Conservation (phyloP, 2,888 invertebrate species). For the Rotaria macrura region DNA sequence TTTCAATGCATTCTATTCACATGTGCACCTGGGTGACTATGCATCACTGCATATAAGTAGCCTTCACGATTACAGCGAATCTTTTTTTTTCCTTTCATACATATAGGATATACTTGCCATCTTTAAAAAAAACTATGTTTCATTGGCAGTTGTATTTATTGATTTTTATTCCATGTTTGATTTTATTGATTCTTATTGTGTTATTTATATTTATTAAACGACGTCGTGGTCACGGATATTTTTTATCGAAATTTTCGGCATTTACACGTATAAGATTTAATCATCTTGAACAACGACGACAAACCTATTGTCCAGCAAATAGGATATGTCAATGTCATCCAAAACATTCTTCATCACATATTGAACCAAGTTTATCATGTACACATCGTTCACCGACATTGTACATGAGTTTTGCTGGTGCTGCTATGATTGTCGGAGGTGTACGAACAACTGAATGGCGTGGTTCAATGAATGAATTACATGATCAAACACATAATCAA, state of each 20-base stretch:
- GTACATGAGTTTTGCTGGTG: not conserved
- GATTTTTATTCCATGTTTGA: no score
- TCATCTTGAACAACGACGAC: not conserved
- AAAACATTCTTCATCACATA: not conserved
- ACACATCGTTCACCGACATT: not conserved
- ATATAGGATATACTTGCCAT: no score
- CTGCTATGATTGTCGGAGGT: not conserved
- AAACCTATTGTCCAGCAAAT: not conserved
- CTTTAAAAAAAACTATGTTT: no score
- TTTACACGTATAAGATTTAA: not conserved
- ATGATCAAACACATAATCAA: not conserved
- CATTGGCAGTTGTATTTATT: no score
- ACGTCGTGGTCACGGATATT: not conserved
- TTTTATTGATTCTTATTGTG: no score
- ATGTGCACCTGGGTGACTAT: no score
- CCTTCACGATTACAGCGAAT: no score
- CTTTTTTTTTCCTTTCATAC: no score
- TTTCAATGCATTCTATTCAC: no score
- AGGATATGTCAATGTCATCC: not conserved
- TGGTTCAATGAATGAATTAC: not conserved
- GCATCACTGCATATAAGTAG: no score
- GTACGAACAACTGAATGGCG: not conserved
- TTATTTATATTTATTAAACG: not conserved
- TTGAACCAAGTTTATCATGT: not conserved
- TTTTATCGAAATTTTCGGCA: not conserved